Evolutionary conservation across 2,113 vertebrate species (phyloP), one percentile per base, ranked within the genome.

Genomic region (Willisornis vidua): DNA sequence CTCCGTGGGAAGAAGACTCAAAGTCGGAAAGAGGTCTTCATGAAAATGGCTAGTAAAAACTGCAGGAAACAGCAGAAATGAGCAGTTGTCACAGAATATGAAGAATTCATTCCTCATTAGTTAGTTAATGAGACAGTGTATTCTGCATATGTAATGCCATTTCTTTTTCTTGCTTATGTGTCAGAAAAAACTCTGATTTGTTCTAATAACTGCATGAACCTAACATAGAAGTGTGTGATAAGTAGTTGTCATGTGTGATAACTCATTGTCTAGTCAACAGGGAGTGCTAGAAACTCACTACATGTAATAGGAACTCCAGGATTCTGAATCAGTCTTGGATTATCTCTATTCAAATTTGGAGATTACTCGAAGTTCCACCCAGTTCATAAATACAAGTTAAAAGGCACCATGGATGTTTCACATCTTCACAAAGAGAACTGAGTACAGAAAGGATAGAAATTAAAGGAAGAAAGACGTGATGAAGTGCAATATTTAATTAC

Each of bases 111-210:
- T 95, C 71, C 45, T 93, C 75, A 74, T 83, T 93, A 96, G 70
- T 45, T 87, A 87, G 62, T 52, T 96, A 94, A 95, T 91, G 87
- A 94, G 62, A 91, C 37, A 58, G 41, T 48, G 93, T 82, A 87
- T 91, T 85, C 78, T 85, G 66, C n/a, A 73, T 75, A 79, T 76
- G 73, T 54, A 91, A 58, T 76, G 7, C 10, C 17, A 33, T 75
- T 78, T 78, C 8, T 85, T 76, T 94, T 74, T 78, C 68, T 67
- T 62, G 25, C 51, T 85, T 61, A 43, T 23, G 19, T 75, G 35
- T 92, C 58, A 91, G 46, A 93, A 94, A 94, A 94, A 73, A 33
- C 11, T 72, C 14, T 25, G 22, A 25, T 90, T 86, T 73, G 22
- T 89, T 87, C 70, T 82, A 94, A 25, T 71, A 87, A 61, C 19